Percentiles rank a stretch among this genome's conserved stretches.
These are phyloP conservation scores for Etheostoma nigrum DNA, from an alignment of 2,797 vertebrate genomes.

Conservation along the genomic window DNA sequence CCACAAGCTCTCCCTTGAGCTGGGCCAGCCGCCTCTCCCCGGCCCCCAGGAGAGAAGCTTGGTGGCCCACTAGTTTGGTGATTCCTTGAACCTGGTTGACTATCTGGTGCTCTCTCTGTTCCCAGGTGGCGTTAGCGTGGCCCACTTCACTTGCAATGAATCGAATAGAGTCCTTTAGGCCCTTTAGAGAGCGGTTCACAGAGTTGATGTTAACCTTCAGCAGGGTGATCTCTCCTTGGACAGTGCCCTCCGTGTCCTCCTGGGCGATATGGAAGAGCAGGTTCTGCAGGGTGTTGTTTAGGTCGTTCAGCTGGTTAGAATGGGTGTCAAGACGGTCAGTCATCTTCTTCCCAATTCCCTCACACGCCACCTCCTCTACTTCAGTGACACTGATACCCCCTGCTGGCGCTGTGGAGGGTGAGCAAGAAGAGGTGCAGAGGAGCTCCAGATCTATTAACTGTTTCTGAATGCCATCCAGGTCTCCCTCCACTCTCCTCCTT, in stretches of 20 bases:
- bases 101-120: constrained; percentile 90
- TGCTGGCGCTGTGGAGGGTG: constrained; percentile 82
- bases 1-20: constrained; percentile 91
- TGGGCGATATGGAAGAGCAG: constrained; percentile 88
- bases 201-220: constrained; percentile 97
- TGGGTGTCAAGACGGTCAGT: constrained; percentile 87
- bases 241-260: constrained; percentile 81
- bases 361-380: constrained; percentile 72
- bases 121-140: constrained; percentile 89
- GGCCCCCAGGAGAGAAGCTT: constrained; percentile 89
- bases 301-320: constrained; percentile 82
- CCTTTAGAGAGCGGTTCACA: constrained; percentile 94
- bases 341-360: constrained; percentile 84
- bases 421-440: constrained; percentile 90
- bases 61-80: constrained; percentile 91
- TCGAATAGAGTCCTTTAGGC: constrained; percentile 92
- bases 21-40: constrained; percentile 91
- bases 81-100: constrained; percentile 92
- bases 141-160: constrained; percentile 89
- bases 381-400: constrained; percentile 63
- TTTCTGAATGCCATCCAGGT: constrained; percentile 89
- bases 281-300: constrained; percentile 90
- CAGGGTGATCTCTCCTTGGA: constrained; percentile 96
- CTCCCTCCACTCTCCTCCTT: constrained; percentile 83
- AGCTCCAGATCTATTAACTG: constrained; percentile 89